Evolutionary conservation across 1,140 invertebrate genomes (phyloP).

Genomic region (Drosophila murphyi): DNA sequence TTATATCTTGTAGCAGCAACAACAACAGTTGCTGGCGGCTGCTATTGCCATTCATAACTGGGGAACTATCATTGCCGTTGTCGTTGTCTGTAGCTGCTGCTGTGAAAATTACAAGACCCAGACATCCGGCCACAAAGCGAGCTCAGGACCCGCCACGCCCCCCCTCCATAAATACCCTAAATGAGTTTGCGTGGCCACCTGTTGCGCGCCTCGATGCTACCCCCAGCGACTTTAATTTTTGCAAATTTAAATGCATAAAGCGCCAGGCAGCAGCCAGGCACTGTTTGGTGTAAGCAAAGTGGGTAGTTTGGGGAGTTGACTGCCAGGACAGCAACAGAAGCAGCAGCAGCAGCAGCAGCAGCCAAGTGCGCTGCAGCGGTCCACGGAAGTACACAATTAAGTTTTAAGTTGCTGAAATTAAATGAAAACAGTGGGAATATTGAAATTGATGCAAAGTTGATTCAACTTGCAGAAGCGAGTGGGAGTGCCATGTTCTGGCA

Average conservation of each 20-base stretch:
- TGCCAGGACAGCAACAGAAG: not conserved
- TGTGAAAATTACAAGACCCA: slow-evolving; percentile 77
- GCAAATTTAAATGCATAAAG: slow-evolving; percentile 72
- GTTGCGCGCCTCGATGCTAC: slow-evolving; percentile 53
- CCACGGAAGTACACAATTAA: slow-evolving; percentile 77
- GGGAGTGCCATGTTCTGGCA: slow-evolving; percentile 41
- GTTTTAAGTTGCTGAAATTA: slow-evolving; percentile 81
- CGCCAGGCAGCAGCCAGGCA: slow-evolving; percentile 9
- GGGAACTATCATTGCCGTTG: slow-evolving; percentile 76
- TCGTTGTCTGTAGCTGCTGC: slow-evolving; percentile 48
- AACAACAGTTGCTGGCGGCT: slow-evolving; percentile 40
- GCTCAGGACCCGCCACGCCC: slow-evolving; percentile 30
- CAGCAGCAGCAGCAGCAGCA: slow-evolving; percentile 10
- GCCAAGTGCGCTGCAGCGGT: slow-evolving; percentile 42
- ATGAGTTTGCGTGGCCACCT: slow-evolving; percentile 71
- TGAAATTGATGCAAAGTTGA: slow-evolving; percentile 83
- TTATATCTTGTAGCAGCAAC: slow-evolving; percentile 29
- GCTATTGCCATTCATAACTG: slow-evolving; percentile 73
- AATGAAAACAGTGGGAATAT: slow-evolving; percentile 83
- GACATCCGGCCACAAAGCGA: slow-evolving; percentile 65
- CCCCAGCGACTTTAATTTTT: slow-evolving; percentile 69
- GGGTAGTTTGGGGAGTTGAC: not conserved
- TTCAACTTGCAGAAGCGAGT: slow-evolving; percentile 29
- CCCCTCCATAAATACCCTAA: slow-evolving; percentile 49
- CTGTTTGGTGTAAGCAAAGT: not conserved